Evolutionary conservation across 2,888 invertebrate species (phyloP).

Genomic region (Nymphalis urticae): DNA sequence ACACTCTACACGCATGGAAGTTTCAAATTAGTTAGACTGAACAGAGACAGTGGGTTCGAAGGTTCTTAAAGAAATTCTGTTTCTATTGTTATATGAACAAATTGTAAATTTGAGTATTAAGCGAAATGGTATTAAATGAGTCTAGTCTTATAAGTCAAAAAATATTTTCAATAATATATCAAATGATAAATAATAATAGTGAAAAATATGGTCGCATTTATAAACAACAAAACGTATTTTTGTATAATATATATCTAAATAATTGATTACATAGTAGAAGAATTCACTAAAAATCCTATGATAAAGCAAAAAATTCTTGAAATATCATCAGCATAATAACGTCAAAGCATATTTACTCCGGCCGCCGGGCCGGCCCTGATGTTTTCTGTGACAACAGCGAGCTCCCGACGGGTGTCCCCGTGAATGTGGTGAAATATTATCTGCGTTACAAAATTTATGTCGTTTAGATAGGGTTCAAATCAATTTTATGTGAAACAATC

Average conservation of each 20-base stretch:
- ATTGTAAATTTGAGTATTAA: neutral
- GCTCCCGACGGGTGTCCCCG: constrained; percentile 42
- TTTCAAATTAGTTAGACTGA: constrained; percentile 42
- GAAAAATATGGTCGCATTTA: no score
- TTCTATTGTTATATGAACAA: neutral
- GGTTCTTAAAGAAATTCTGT: constrained; percentile 13
- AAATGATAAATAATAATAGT: no score
- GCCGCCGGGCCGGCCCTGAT: constrained; percentile 57
- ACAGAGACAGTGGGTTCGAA: constrained; percentile 14
- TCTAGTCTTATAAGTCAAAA: no score
- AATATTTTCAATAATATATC: no score
- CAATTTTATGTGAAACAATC: constrained; percentile 68
- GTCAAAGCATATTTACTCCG: constrained; percentile 66
- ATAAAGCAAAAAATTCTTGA: constrained; percentile 55
- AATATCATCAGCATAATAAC: constrained; percentile 72
- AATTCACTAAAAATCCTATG: neutral
- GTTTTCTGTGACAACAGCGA: constrained; percentile 68
- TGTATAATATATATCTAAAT: neutral
- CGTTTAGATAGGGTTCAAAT: constrained; percentile 64
- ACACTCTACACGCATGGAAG: constrained; percentile 40
- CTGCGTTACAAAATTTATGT: constrained; percentile 58
- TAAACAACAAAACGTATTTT: no score
- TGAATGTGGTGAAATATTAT: constrained; percentile 58
- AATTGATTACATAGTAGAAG: constrained; percentile 1
- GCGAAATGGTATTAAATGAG: constrained; percentile 6